Evolutionary conservation across 1,140 invertebrate genomes (phyloP), one percentile per base, ranked within the genome.

Genomic region (Phymastichus coffea): DNA sequence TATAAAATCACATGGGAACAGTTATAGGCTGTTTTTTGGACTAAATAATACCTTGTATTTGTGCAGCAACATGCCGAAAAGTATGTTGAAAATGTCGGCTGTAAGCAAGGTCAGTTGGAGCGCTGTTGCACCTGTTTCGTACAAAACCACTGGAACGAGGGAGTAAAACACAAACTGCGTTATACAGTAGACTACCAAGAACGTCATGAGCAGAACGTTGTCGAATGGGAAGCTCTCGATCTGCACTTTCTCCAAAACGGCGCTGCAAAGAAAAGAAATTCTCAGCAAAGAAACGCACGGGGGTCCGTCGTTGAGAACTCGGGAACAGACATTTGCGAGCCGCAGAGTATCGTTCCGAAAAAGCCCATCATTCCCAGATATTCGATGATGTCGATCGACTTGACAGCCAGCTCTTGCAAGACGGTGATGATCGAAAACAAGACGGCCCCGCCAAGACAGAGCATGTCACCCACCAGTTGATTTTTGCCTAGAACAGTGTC

Each of bases 361-460:
- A 94, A 82, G 26, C 93, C 92, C 44, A 94, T 83, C 80, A 93
- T 85, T 17, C 90, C 91, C n/a, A 95, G 81, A 73, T 92, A 94
- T 73, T 94, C 92, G 33, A 90, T 83, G 52, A 88, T 86, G 57
- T 90, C 87, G 57, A 88, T 88, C 17, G 85, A 88, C 75, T 92
- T 91, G 14, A 94, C 87, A 43, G 90, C 86, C 72, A 90, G 85
- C 76, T 95, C 93, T 81, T 94, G 87, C 2, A 90, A 82, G 0
- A 94, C 88, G 67, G 92, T 93, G 10, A 89, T 88, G 33, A 93
- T 79, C 3, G 91, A 92, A 76, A 92, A 93, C 1, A 94, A 78
- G 10, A 90, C 81, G 1, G 92, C 90, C 15, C 91, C 92, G n/a
- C 82, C 84, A 3, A 94, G 79, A 70, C 90, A 92, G 7, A 95